These are phyloP conservation scores for Lamprologus sp. DNA, from an alignment of 2,113 vertebrate genomes.

Conservation along the genomic window DNA sequence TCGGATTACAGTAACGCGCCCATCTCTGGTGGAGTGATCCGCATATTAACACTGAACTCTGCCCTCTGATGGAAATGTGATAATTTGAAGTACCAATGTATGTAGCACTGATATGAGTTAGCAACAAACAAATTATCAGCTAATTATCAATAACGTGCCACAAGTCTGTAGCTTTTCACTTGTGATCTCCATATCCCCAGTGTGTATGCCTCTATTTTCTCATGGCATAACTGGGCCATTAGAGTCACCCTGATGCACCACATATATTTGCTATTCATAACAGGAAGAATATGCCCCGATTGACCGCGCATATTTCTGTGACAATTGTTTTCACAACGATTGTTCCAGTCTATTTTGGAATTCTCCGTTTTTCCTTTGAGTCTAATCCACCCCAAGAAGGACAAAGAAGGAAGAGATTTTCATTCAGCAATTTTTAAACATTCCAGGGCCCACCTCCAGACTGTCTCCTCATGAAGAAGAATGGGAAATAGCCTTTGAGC, in stretches of 20 bases:
- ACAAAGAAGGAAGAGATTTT: conserved; percentile 17
- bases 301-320: conserved; percentile 40
- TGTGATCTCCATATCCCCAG: background rate
- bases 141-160: background rate
- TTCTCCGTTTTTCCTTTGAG: conserved; percentile 6
- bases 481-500: background rate
- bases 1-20: no score
- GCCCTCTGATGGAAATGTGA: background rate
- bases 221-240: conserved; percentile 54
- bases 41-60: background rate
- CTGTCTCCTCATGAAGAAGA: background rate
- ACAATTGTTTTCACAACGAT: conserved; percentile 59
- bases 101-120: background rate
- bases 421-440: conserved; percentile 14
- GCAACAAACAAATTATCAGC: background rate
- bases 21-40: background rate
- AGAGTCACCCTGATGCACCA: conserved; percentile 44
- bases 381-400: conserved; percentile 37
- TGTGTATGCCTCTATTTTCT: conserved; percentile 17
- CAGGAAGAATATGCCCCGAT: conserved; percentile 47
- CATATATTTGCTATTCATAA: conserved; percentile 61
- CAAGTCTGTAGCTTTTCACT: background rate
- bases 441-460: background rate
- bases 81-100: background rate
- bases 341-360: conserved; percentile 54